Conservation (phyloP, 2,888 invertebrate genomes). For the Caenorhabditis sp. region DNA sequence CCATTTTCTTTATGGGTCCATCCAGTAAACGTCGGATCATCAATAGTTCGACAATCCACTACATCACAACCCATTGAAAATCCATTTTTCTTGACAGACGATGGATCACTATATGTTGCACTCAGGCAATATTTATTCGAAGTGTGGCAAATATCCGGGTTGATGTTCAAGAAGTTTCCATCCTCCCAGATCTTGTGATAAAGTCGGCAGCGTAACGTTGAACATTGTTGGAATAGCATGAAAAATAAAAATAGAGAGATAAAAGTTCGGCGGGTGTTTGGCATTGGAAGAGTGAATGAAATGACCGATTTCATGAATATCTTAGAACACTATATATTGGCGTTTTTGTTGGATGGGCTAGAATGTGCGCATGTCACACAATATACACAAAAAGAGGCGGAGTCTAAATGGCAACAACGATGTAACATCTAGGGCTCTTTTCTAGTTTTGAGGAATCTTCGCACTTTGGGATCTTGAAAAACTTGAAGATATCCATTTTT, state of each 20-base stretch:
- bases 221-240: not conserved
- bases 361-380: not conserved
- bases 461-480: too few species aligned
- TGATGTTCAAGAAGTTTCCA: slow-evolving; percentile 47
- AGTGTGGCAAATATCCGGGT: slow-evolving; percentile 49
- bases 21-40: slow-evolving; percentile 35
- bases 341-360: not conserved
- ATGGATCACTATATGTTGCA: slow-evolving; percentile 51
- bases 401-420: slow-evolving; percentile 3
- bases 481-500: too few species aligned
- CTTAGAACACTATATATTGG: slow-evolving; percentile 36
- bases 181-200: slow-evolving; percentile 56
- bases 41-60: slow-evolving; percentile 54
- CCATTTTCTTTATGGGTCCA: slow-evolving; percentile 40
- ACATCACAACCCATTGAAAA: slow-evolving; percentile 60
- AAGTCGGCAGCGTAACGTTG: slow-evolving; percentile 41
- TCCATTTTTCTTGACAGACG: slow-evolving; percentile 58
- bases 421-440: too few species aligned
- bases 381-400: slow-evolving; percentile 27
- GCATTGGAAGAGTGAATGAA: slow-evolving; percentile 36
- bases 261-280: slow-evolving; percentile 28
- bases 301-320: slow-evolving; percentile 41
- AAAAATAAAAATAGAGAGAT: not conserved
- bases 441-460: too few species aligned
- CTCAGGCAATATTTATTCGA: slow-evolving; percentile 42